A percentile compares a stretch with the other conserved stretches of the same genome.
Evolutionary conservation across 2,888 invertebrate species (phyloP).

Genomic region (Poecilus cupreus): DNA sequence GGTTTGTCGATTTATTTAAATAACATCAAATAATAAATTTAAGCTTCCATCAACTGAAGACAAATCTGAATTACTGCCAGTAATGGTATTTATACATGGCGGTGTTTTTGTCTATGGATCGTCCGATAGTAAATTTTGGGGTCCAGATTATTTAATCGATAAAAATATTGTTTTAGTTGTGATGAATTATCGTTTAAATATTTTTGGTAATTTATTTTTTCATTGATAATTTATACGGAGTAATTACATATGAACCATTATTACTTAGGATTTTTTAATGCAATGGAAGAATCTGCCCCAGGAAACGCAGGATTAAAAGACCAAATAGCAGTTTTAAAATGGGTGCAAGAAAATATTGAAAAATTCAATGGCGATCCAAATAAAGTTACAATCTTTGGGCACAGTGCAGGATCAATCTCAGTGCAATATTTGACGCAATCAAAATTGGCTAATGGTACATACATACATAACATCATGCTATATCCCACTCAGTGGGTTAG

Average conservation of each 20-base stretch:
- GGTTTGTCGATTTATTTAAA: no score
- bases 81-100: conserved; percentile 39
- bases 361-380: conserved; percentile 24
- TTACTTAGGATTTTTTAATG: conserved; percentile 66
- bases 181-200: conserved; percentile 38
- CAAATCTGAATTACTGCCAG: conserved; percentile 25
- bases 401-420: conserved; percentile 72
- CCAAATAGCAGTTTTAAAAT: conserved; percentile 70
- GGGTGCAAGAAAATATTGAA: conserved; percentile 49
- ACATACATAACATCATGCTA: no score
- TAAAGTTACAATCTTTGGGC: conserved; percentile 70
- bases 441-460: conserved; percentile 69
- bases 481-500: no score
- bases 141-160: conserved; percentile 47
- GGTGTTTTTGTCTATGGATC: conserved; percentile 34
- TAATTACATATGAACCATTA: no score
- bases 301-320: conserved; percentile 73
- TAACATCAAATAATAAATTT: neutral
- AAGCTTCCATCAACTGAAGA: neutral
- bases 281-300: conserved; percentile 70
- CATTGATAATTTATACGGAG: neutral
- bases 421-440: conserved; percentile 72
- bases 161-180: conserved; percentile 33
- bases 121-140: neutral
- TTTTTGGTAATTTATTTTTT: conserved; percentile 37